phyloP scores from a whole-genome alignment of 2,113 vertebrate genomes.

The Globicephala melas region DNA sequence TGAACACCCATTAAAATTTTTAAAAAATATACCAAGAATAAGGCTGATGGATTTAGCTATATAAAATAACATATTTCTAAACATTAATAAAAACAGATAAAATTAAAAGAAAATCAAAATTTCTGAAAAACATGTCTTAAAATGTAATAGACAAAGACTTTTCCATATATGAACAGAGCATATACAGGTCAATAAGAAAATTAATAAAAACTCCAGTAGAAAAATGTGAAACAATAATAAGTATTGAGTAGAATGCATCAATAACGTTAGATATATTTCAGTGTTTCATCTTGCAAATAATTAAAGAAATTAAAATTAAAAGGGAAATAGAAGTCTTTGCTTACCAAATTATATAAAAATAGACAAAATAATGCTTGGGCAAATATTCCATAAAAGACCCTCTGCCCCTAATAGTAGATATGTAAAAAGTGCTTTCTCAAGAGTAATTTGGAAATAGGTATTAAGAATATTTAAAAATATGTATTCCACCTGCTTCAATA shows the following conservation, averaged over 20 bases:
- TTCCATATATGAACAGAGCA: background rate
- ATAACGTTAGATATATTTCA: background rate
- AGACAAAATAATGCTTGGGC: background rate
- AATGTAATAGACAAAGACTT: background rate
- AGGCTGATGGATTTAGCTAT: background rate
- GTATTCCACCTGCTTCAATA: background rate
- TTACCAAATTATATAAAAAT: background rate
- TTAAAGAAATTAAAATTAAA: background rate
- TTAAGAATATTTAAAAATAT: background rate
- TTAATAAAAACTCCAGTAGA: background rate
- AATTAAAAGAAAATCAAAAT: background rate
- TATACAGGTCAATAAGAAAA: background rate
- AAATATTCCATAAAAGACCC: background rate
- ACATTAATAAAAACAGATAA: background rate
- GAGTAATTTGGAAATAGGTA: background rate
- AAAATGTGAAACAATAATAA: background rate
- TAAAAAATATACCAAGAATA: background rate
- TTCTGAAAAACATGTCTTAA: background rate
- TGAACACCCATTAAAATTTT: background rate
- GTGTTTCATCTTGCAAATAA: background rate
- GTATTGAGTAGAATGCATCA: background rate
- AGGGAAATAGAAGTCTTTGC: background rate
- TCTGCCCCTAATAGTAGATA: background rate
- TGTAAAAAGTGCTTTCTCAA: background rate
- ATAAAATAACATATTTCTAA: background rate